Conservation (phyloP, 2,113 vertebrate species). For the Clupea harengus region DNA sequence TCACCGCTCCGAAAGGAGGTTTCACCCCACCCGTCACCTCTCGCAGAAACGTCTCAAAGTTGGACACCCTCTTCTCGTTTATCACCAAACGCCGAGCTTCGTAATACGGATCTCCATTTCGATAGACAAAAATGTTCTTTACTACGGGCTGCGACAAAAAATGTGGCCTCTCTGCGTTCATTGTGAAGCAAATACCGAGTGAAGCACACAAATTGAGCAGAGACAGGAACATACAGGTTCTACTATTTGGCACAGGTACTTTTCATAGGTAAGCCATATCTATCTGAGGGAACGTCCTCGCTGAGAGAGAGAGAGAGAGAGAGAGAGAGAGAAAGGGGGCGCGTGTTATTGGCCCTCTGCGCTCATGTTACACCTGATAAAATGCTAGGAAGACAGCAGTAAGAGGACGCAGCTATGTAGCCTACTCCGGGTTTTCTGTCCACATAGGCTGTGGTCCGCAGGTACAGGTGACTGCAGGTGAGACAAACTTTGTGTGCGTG, state of each 20-base stretch:
- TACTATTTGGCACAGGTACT: not conserved
- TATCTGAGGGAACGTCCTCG: not conserved
- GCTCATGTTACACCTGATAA: conserved; percentile 9
- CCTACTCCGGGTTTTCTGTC: not conserved
- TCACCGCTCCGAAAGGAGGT: conserved; percentile 88
- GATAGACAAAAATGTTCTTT: conserved; percentile 87
- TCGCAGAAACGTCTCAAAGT: conserved; percentile 87
- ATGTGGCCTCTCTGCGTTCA: conserved; percentile 70
- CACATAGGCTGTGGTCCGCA: not conserved
- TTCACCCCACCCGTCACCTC: conserved; percentile 88
- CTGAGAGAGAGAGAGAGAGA: not conserved
- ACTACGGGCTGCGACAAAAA: conserved; percentile 87
- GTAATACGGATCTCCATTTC: conserved; percentile 91
- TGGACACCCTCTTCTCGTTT: conserved; percentile 85
- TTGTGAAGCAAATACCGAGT: conserved; percentile 38
- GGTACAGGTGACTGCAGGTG: not conserved
- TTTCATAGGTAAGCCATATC: not conserved
- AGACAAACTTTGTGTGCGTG: not conserved
- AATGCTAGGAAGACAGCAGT: not conserved
- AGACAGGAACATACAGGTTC: not conserved
- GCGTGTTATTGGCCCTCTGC: not conserved
- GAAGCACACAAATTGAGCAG: not conserved
- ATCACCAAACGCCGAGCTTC: conserved; percentile 87
- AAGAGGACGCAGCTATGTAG: not conserved
- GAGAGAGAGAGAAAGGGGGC: not conserved